Base-by-base conservation (phyloP, 2,113 vertebrate genomes). In the Syngnathus scovelli region DNA sequence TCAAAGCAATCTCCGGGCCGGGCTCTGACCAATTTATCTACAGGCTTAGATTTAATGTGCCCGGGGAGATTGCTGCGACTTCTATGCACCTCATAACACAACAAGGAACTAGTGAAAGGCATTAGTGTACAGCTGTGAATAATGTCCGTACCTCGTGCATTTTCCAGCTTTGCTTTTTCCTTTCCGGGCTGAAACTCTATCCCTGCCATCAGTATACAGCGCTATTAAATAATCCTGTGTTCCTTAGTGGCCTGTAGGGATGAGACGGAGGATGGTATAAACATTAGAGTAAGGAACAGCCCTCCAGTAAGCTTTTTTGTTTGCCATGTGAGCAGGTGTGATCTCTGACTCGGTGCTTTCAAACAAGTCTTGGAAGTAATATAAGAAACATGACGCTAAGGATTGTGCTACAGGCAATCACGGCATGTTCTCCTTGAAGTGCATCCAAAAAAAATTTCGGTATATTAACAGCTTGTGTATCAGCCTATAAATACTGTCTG, bases 311-410 rank as follows among this genome's bases (percentile, higher is more conserved):
- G 79, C 48, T 61, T 80, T 80, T 79, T 83, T 83, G 70, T 79
- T 83, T 65, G 60, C 71, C 70, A 72, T 64, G 66, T 62, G 70
- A 87, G 85, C 86, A 88, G 88, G 83, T 89, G 85, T 80, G 81
- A 87, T 77, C 77, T 67, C 75, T 78, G 81, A 67, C 67, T 69
- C 68, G 70, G 68, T 76, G 65, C 83, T 81, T 80, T 78, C 80
- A 77, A 76, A 85, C 77, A 74, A 77, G 71, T 72, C 65, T 77
- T 72, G 15, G 76, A 79, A 64, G 79, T 74, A 82, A 82, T 74
- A 82, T 74, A 81, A 76, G 69, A 82, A 71, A 77, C 72, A 79
- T 69, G 60, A 69, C 69, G 69, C 66, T 67, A 12, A 5, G 55
- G 55, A 84, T 81, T 82, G 43, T 65, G 80, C 84, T 76, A 78